Base-by-base conservation (phyloP, 2,888 invertebrate species). In the Microchrysa polita region DNA sequence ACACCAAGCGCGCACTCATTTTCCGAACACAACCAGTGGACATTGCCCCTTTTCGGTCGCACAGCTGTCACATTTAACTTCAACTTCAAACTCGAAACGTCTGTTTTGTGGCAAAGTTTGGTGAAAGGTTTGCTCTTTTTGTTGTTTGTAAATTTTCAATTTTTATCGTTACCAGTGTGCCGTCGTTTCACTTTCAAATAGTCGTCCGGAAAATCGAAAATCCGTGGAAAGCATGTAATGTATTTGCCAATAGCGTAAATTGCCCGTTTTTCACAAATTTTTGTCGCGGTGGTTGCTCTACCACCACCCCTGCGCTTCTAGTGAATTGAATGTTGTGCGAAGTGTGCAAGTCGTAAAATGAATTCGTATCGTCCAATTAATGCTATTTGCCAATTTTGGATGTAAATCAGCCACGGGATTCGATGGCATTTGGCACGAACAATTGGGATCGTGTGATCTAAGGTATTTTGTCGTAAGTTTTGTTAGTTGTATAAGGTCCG, bases 51-150 rank as follows among this genome's bases (percentile, higher is more conserved):
- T 52, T 7, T 20, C 12, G 16, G 1, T 23, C 18, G 55, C 55
- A 22, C 67, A 34, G 10, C 55, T 69, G 55, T 55, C 69, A 69
- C 55, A 34, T 18, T 40, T 12, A 12, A 40, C 42, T 22, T 40
- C 27, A 34, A 34, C n/a, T n/a, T 34, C 27, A 34, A 34, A 34
- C 27, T 34, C 27, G 27, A 20, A 40, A 55, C 18, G 48, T 48
- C 55, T 55, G 18, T 18, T 63, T 34, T 63, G 61, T 57, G 27
- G 69, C 34, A 69, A 69, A 69, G 57, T 53, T 53, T 53, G 34
- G 53, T 69, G 69, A 69, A 57, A 57, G 57, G 69, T 27, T 55
- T 27, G 14, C 16, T 55, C 18, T 67, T 10, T n/a, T 67, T 55
- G 53, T 53, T 34, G 34, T 16, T 67, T 7, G 27, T 12, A 9